Evolutionary conservation across 2,797 vertebrate species (phyloP), one percentile per base, ranked within the genome.

Genomic region (Micrastur ruficollis): DNA sequence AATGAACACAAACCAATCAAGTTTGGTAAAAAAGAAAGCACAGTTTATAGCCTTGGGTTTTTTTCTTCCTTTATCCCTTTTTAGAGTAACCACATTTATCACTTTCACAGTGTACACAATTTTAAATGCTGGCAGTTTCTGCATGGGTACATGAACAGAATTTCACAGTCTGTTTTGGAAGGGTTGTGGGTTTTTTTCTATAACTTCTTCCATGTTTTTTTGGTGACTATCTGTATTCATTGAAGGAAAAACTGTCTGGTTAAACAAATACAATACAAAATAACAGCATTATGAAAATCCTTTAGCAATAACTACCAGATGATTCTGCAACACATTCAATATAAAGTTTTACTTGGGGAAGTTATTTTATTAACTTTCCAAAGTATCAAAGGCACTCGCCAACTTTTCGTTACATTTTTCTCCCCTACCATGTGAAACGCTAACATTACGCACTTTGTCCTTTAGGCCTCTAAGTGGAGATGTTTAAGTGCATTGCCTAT

Each of bases 401-500:
- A 49, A 47, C 10, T 67, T 78, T 42, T 73, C 2, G 3, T 34
- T 31, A 49, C 9, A 5, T 19, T 80, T 62, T 74, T 46, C 34
- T 90, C 55, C 17, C 10, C 19, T 34, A 29, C 6, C 38, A 31
- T 0, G 3, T 11, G 16, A 81, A 86, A 55, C 19, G 14, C 25
- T 52, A 56, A 17, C 0, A 0, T 73, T 44, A 65, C 0, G 0
- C 36, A n/a, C 52, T 71, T 70, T 12, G 42, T n/a, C 52, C 40
- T 71, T 85, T 8, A 73, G 47, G 49, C 8, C 58, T 68, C 26
- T 26, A 63, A n/a, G 55, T 16, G 11, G 22, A 86, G 62, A 81
- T 25, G 15, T 27, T 84, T 42, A 61, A 34, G 14, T 29, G 29
- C 11, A 22, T 3, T 75, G 18, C 16, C 17, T 61, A 47, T 72